Evolutionary conservation across 2,113 vertebrate species (phyloP).

Genomic region (Halichoerus grypus): DNA sequence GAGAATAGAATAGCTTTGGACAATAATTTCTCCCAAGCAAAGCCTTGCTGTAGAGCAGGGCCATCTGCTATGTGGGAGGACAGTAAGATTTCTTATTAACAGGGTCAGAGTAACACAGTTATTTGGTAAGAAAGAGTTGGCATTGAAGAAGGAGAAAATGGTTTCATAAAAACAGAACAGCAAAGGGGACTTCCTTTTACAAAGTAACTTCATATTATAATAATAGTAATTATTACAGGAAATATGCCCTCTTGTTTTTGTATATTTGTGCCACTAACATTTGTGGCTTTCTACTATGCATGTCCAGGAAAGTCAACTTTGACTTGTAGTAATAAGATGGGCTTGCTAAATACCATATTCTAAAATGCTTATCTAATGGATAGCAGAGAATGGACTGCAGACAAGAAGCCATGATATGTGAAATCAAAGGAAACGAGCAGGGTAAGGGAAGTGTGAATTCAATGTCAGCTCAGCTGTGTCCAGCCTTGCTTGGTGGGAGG

Average conservation of each 20-base stretch:
- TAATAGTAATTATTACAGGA: neutral
- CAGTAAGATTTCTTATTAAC: neutral
- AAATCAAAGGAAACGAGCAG: neutral
- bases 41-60: neutral
- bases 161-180: neutral
- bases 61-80: neutral
- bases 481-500: accelerated
- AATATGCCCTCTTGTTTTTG: neutral
- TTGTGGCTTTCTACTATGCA: neutral
- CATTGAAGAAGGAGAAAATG: neutral
- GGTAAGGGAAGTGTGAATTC: neutral
- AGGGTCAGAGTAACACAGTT: neutral
- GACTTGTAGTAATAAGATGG: neutral
- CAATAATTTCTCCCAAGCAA: neutral
- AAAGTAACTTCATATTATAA: neutral
- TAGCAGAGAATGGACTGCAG: neutral
- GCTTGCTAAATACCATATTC: neutral
- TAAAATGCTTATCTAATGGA: neutral
- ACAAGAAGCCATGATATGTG: too few relatives aligned
- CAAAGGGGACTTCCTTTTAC: neutral
- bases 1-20: neutral
- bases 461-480: accelerated
- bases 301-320: neutral
- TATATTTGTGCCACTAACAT: neutral
- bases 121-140: neutral